Conservation (phyloP, 1,140 invertebrate genomes). For the Panagrolaimus sp. region DNA sequence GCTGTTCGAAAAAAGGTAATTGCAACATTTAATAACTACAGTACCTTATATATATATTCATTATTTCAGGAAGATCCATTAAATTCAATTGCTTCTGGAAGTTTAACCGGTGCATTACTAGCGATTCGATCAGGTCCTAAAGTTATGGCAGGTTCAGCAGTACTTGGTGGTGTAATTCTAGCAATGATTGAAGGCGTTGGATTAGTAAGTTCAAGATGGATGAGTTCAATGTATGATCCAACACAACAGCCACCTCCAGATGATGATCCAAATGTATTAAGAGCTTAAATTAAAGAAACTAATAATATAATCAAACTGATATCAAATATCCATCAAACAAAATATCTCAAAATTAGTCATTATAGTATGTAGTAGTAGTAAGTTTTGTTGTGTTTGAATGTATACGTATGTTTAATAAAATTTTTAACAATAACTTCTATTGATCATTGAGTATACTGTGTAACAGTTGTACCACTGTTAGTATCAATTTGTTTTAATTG, state of each 20-base stretch:
- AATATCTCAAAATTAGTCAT: too few species aligned
- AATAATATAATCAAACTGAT: too few species aligned
- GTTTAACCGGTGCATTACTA: conserved; percentile 84
- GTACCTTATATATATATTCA: not conserved
- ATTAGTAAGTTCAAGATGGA: conserved; percentile 75
- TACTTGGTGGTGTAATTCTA: conserved; percentile 85
- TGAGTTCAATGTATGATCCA: conserved; percentile 34
- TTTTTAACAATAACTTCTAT: too few species aligned
- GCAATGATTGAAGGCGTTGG: conserved; percentile 93
- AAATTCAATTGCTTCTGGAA: conserved; percentile 87
- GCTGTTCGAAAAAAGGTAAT: conserved; percentile 89
- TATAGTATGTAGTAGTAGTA: too few species aligned
- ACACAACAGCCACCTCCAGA: conserved; percentile 6
- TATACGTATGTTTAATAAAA: too few species aligned
- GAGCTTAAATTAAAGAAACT: too few species aligned
- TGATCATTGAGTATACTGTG: too few species aligned
- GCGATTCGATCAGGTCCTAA: conserved; percentile 82
- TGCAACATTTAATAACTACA: not conserved
- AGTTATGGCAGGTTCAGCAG: conserved; percentile 87
- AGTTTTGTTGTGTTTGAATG: too few species aligned
- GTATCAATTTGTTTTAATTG: too few species aligned
- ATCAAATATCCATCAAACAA: too few species aligned
- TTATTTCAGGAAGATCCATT: conserved; percentile 62
- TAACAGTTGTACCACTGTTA: too few species aligned
- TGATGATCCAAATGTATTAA: too few species aligned